Conservation (phyloP, 2,113 vertebrate genomes). For the Gambusia affinis region DNA sequence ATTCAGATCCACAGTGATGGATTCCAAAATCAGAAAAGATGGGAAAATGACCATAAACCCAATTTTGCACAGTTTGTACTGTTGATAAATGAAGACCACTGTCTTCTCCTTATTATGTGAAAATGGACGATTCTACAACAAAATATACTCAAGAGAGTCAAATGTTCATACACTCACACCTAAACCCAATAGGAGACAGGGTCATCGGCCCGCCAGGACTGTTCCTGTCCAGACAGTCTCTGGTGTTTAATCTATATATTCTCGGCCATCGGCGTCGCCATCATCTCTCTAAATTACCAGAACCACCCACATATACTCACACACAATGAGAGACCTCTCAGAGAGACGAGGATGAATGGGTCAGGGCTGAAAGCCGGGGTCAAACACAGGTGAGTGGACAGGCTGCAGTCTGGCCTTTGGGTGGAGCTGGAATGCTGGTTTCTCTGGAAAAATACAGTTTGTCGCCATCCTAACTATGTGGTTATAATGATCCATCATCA, state of each 20-base stretch:
- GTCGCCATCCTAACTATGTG: neutral
- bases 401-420: constrained; percentile 13
- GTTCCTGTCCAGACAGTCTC: constrained; percentile 14
- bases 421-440: neutral
- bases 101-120: neutral
- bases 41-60: neutral
- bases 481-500: too few species aligned
- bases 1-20: neutral
- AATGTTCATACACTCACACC: neutral
- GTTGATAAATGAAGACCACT: neutral
- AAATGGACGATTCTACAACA: neutral
- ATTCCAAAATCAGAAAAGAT: neutral
- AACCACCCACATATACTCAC: constrained; percentile 5
- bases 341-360: constrained; percentile 52
- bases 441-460: neutral
- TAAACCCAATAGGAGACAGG: constrained; percentile 3
- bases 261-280: constrained; percentile 43
- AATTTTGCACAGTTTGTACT: neutral
- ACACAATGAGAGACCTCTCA: constrained; percentile 8
- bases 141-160: neutral
- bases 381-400: constrained; percentile 61
- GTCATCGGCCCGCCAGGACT: constrained; percentile 25
- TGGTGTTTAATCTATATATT: constrained; percentile 54
- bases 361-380: constrained; percentile 43
- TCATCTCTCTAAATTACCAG: constrained; percentile 40